Evolutionary conservation across 2,797 vertebrate species (phyloP).

Genomic region (Sebastes steindachneri): DNA sequence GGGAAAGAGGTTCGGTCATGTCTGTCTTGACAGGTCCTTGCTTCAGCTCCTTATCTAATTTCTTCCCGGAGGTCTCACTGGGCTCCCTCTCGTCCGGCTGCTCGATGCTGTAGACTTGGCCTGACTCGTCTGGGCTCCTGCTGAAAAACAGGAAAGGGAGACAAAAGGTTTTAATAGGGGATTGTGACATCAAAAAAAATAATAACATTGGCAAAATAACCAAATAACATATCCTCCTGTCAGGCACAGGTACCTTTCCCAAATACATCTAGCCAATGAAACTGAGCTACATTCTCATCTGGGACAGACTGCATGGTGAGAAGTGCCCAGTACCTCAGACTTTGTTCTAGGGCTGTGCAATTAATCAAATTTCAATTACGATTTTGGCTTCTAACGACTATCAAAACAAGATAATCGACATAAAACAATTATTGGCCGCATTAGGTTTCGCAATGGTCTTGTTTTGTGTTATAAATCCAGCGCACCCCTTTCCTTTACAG

Average conservation of each 20-base stretch:
- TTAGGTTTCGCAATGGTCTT: no score
- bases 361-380: no score
- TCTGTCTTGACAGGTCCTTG: constrained; percentile 83
- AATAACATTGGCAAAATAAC: not conserved
- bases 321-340: not conserved
- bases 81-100: constrained; percentile 81
- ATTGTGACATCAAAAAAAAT: not conserved
- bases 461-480: no score
- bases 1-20: constrained; percentile 86
- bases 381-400: no score
- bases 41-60: constrained; percentile 89
- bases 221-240: not conserved
- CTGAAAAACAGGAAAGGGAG: constrained; percentile 14
- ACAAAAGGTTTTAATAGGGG: not conserved
- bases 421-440: no score
- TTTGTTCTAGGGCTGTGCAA: not conserved
- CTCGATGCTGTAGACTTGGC: constrained; percentile 86
- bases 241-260: not conserved
- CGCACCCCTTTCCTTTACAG: no score
- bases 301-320: not conserved
- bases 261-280: not conserved
- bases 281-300: not conserved
- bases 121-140: constrained; percentile 89
- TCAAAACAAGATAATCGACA: no score
- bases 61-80: constrained; percentile 82